phyloP scores from a whole-genome alignment of 2,113 vertebrate genomes.

The Sialia sialis region DNA sequence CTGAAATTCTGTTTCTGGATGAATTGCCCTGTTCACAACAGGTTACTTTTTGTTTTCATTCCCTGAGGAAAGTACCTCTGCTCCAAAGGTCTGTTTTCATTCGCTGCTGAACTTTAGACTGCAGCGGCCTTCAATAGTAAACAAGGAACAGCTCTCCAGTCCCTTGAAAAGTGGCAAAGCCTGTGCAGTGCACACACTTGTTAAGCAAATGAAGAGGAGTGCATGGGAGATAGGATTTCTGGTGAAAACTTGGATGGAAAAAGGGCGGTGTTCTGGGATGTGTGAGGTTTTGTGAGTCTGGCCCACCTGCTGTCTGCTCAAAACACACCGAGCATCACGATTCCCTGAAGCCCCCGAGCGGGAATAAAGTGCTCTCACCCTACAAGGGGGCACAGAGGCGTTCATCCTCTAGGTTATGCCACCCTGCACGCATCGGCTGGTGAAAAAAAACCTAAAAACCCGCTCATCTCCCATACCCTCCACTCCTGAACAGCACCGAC shows the following conservation, averaged over 20 bases:
- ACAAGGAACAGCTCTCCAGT: neutral
- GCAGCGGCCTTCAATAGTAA: neutral
- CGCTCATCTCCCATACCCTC: accelerated
- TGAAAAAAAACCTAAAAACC: neutral
- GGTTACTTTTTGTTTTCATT: neutral
- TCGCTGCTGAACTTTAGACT: constrained; percentile 38
- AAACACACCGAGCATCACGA: accelerated
- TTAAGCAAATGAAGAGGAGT: neutral
- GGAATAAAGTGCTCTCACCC: neutral
- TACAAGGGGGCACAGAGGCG: accelerated
- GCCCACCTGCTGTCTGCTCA: neutral
- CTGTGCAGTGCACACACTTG: neutral
- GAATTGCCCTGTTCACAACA: neutral
- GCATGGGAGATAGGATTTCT: neutral
- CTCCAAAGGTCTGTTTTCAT: constrained; percentile 44
- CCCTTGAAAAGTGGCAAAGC: neutral
- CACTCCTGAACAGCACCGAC: neutral
- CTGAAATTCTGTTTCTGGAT: neutral
- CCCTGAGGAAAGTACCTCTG: neutral
- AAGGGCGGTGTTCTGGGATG: neutral
- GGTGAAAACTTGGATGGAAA: neutral
- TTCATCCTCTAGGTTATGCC: accelerated
- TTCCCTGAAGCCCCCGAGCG: neutral
- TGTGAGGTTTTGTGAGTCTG: neutral
- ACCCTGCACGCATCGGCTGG: accelerated